Base-by-base conservation (phyloP, 2,113 vertebrate species). In the Python bivittatus region DNA sequence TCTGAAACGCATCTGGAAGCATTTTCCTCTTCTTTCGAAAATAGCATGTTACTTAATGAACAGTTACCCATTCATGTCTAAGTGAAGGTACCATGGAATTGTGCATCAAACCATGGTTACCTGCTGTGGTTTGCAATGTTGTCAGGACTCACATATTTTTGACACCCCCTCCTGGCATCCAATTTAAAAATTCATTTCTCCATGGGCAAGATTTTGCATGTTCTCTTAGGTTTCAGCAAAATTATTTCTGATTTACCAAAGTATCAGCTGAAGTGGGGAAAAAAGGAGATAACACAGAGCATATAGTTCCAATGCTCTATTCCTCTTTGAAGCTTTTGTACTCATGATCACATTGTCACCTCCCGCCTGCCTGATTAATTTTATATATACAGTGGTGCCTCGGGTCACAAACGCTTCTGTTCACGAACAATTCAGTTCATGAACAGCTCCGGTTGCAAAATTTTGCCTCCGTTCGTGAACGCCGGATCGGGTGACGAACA, bases 91-190 rank as follows among this genome's bases (percentile, higher is more conserved):
- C 95, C 95, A 90, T 91, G 48, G 92, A 0, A 22, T 15, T 95
- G 92, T 96, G 95, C 95, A 96, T 97, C 96, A 96, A 95, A 96
- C 94, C 94, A 94, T 0, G 2, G 57, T 94, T 96, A 92, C 95
- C 95, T 96, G 95, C 95, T 95, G 84, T 93, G 42, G 95, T 96
- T 96, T 97, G 96, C 94, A 96, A 96, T 96, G 96, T 95, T 97
- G 96, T 95, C 94, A 96, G 94, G 95, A 96, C 96, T 95, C 93
- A 96, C 95, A 96, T 93, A 96, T 96, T 96, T 96, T 96, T 97
- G 93, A 96, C 94, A 95, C 94, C 96, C 91, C 94, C 94, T 95
- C 94, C 93, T 91, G 72, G 90, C 94, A 97, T 95, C 94, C 94
- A 97, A 23, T 96, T 97, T 58, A 53, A 42, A 91, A 84, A 54